Evolutionary conservation across 2,113 vertebrate species (phyloP), one percentile per base, ranked within the genome.

Genomic region (Australoheros scitulus): DNA sequence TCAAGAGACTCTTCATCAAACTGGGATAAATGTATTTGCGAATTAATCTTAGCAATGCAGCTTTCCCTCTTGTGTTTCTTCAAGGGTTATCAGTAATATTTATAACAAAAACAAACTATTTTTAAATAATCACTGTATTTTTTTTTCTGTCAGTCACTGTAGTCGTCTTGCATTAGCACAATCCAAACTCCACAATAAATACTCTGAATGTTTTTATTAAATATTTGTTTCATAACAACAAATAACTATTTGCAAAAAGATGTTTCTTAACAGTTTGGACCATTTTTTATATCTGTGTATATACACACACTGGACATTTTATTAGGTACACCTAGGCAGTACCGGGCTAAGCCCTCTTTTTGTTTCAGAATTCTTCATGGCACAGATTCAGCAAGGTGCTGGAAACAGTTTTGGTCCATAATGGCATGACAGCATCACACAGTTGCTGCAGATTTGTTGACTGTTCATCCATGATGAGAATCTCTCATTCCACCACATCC

Each of bases 21-120:
- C 11, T n/a, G 43, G 70, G 61, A 86, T 88, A 32, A 77, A 77
- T 52, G 43, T 61, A 26, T 78, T 78, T 22, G 14, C 68, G 77
- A n/a, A 77, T 26, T 57, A 11, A 4, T 79, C 13, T 18, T 68
- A 59, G 38, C 61, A 76, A 7, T 2, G 3, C 20, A n/a, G 0
- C 8, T 11, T 34, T 22, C 59, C 34, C 7, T 20, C 50, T 55
- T 58, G 32, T 78, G 11, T 13, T 59, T 65, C 20, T 68, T 5
- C 0, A 1, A 5, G 17, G 17, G 24, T 34, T 57, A 32, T 43
- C 5, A 1, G 41, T 60, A 7, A 50, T 47, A 64, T 52, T 8
- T 56, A 11, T 22, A 26, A 10, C 2, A 78, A 82, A 82, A 79
- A 1, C 9, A 50, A 3, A 10, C 36, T 22, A 6, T 56, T 50